A percentile compares a stretch with the other conserved stretches of the same genome.
Evolutionary conservation across 92 coral and sea anemone genomes (phyloP).

Genomic region (Isaurus tuberculatus): DNA sequence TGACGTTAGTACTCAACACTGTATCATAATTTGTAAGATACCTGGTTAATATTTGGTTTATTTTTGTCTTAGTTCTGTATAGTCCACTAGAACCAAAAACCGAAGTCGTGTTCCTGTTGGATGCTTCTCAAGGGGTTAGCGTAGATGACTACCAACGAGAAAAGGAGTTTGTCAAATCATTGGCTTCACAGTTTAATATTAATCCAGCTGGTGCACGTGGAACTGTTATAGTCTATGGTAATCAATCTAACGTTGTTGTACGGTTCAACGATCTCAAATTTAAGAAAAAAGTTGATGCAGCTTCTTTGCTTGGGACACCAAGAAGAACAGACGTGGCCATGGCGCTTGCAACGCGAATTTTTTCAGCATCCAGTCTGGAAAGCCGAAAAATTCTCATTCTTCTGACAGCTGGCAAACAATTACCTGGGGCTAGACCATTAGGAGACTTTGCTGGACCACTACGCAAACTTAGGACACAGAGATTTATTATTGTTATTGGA

Average conservation of each 20-base stretch:
- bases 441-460: conserved; percentile 66
- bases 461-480: conserved; percentile 69
- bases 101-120: conserved; percentile 73
- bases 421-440: conserved; percentile 56
- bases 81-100: conserved; percentile 47
- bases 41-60: background rate
- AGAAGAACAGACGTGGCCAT: conserved; percentile 73
- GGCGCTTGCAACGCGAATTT: conserved; percentile 49
- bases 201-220: conserved; percentile 72
- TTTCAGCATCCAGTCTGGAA: conserved; percentile 47
- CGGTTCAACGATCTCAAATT: conserved; percentile 50
- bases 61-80: conserved; percentile 2
- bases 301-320: conserved; percentile 51
- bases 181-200: conserved; percentile 60
- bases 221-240: conserved; percentile 64
- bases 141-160: conserved; percentile 53
- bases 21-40: too few species aligned
- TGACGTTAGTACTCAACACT: too few species aligned
- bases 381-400: conserved; percentile 58
- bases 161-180: conserved; percentile 70
- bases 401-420: conserved; percentile 74
- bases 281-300: conserved; percentile 44
- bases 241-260: conserved; percentile 40
- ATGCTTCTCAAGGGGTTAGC: conserved; percentile 67
- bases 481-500: conserved; percentile 83